phyloP scores from a whole-genome alignment of 2,888 invertebrate genomes.

The Drosophila anomelani region DNA sequence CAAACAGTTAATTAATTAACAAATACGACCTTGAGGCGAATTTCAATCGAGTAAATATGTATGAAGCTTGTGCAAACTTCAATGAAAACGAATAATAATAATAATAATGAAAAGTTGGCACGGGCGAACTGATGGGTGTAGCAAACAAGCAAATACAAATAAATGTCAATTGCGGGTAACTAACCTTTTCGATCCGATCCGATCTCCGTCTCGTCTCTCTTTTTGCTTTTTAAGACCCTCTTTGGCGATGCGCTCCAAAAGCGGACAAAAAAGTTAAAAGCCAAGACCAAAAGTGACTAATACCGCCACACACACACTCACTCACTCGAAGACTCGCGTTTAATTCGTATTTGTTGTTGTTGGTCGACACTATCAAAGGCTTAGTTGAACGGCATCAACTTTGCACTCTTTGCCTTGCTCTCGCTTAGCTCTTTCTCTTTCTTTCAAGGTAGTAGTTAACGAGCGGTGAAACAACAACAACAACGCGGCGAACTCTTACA shows the following conservation, averaged over 20 bases:
- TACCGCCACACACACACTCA: slow-evolving; percentile 52
- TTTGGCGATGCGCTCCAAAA: slow-evolving; percentile 60
- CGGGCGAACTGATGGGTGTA: slow-evolving; percentile 14
- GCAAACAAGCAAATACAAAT: slow-evolving; percentile 5
- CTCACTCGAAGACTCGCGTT: background rate
- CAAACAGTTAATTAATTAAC: slow-evolving; percentile 61
- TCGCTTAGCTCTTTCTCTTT: slow-evolving; percentile 11
- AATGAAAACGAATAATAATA: slow-evolving; percentile 14
- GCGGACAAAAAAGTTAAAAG: slow-evolving; percentile 48
- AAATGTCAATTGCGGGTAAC: slow-evolving; percentile 37
- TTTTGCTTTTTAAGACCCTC: slow-evolving; percentile 27
- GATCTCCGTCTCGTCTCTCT: slow-evolving; percentile 14
- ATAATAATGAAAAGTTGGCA: background rate
- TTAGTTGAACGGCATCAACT: slow-evolving; percentile 54
- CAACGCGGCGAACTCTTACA: slow-evolving; percentile 31
- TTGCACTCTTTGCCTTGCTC: slow-evolving; percentile 56
- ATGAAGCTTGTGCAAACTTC: slow-evolving; percentile 28
- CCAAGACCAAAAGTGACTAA: slow-evolving; percentile 65
- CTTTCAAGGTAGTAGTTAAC: slow-evolving; percentile 55
- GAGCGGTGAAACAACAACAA: slow-evolving; percentile 51
- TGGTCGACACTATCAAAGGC: slow-evolving; percentile 40
- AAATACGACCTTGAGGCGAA: slow-evolving; percentile 42
- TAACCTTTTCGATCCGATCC: slow-evolving; percentile 60
- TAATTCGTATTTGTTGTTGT: slow-evolving; percentile 48
- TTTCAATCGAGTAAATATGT: slow-evolving; percentile 39